Conservation (phyloP, 2,888 invertebrate species). For the Heliconius ismenius region DNA sequence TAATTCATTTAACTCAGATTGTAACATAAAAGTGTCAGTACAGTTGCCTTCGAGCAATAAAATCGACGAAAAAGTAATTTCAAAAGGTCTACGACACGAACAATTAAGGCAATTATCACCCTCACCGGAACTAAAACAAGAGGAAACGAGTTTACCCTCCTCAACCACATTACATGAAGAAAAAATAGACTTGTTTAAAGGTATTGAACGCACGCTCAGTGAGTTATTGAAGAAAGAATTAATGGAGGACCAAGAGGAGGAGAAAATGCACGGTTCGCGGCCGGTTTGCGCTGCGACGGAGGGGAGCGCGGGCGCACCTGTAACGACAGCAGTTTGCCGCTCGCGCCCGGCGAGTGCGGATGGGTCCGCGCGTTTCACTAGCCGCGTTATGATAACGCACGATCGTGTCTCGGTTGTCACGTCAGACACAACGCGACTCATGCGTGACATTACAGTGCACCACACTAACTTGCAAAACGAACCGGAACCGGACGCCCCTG, state of each 20-base stretch:
- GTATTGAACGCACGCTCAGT: slow-evolving; percentile 79
- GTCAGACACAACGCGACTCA: slow-evolving; percentile 87
- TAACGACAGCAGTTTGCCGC: slow-evolving; percentile 76
- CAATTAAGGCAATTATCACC: slow-evolving; percentile 63
- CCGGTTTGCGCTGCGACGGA: slow-evolving; percentile 72
- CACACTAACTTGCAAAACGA: slow-evolving; percentile 85
- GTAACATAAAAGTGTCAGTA: slow-evolving; percentile 68
- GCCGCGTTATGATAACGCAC: slow-evolving; percentile 95
- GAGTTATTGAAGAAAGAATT: slow-evolving; percentile 81
- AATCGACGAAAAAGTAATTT: slow-evolving; percentile 51
- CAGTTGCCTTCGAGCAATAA: slow-evolving; percentile 60
- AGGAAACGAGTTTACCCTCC: slow-evolving; percentile 50
- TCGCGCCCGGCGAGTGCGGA: slow-evolving; percentile 80
- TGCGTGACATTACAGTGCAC: slow-evolving; percentile 84
- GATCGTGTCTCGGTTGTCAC: slow-evolving; percentile 89
- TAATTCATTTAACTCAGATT: slow-evolving; percentile 58
- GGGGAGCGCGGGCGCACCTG: slow-evolving; percentile 79
- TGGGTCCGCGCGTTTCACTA: slow-evolving; percentile 88
- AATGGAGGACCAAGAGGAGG: slow-evolving; percentile 74
- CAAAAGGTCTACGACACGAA: slow-evolving; percentile 53
- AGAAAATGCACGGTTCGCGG: slow-evolving; percentile 73
- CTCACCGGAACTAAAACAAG: slow-evolving; percentile 63
- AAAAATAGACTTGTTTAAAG: slow-evolving; percentile 79
- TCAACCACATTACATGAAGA: slow-evolving; percentile 53
- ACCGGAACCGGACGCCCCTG: slow-evolving; percentile 57